phyloP scores from a whole-genome alignment of 2,797 vertebrate species.

The Emys orbicularis region DNA sequence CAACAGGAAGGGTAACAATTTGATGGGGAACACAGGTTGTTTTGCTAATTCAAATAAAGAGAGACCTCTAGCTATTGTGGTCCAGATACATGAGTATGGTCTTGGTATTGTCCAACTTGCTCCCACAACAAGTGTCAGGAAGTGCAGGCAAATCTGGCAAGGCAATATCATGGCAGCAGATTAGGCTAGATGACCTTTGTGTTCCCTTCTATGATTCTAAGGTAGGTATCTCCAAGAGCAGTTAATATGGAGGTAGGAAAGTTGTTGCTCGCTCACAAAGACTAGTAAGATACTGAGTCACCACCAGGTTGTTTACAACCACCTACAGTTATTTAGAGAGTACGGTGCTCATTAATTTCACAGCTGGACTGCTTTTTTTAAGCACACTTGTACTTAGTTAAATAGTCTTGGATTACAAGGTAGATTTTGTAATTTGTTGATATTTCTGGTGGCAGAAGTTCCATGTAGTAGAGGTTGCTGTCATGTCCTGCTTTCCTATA shows the following conservation, averaged over 20 bases:
- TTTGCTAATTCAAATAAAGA: neutral
- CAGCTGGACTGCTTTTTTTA: neutral
- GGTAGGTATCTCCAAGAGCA: neutral
- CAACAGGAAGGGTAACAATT: neutral
- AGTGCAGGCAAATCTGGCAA: neutral
- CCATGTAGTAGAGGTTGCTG: constrained; percentile 35
- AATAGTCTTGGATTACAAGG: constrained; percentile 31
- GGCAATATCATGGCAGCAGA: neutral
- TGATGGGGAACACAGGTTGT: neutral
- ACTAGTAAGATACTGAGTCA: neutral
- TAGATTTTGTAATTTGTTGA: constrained; percentile 36
- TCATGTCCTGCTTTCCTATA: neutral
- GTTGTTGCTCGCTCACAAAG: neutral
- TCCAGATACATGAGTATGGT: neutral
- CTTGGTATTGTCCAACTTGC: neutral
- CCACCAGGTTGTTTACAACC: neutral
- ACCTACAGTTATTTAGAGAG: neutral
- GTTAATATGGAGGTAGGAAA: neutral
- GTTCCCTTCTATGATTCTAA: neutral
- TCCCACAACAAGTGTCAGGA: neutral
- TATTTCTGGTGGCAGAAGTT: constrained; percentile 25
- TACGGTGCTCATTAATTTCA: neutral
- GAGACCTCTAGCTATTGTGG: neutral
- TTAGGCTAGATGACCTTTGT: neutral
- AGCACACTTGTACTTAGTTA: constrained; percentile 42